These are phyloP conservation scores for Bombycilla garrulus DNA, from an alignment of 2,113 vertebrate species.

Conservation along the genomic window DNA sequence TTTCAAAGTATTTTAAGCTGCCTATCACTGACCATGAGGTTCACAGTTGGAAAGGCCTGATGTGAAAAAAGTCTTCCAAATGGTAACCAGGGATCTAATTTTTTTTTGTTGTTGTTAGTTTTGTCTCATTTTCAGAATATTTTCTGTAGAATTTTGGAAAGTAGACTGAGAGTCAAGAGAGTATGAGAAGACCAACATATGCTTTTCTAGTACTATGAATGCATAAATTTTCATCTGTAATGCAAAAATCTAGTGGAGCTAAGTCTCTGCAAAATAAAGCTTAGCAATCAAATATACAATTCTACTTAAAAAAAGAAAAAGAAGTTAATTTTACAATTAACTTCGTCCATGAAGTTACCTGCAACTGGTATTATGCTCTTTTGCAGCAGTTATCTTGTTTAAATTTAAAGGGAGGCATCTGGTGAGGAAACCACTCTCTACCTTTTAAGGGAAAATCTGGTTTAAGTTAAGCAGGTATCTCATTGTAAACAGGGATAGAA, in stretches of 20 bases:
- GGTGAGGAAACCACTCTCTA: not conserved
- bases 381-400: not conserved
- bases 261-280: not conserved
- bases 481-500: not conserved
- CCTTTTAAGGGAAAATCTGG: not conserved
- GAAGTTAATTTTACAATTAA: not conserved
- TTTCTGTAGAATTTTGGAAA: not conserved
- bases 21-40: not conserved
- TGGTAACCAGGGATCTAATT: not conserved
- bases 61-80: not conserved
- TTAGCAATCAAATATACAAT: not conserved
- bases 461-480: not conserved
- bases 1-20: slow-evolving; percentile 46
- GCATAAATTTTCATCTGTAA: not conserved
- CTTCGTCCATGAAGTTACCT: not conserved
- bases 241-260: not conserved
- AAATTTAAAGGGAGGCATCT: not conserved
- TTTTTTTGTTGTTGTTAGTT: not conserved
- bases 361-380: not conserved
- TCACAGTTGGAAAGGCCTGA: not conserved
- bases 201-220: not conserved
- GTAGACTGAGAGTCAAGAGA: not conserved
- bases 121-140: not conserved
- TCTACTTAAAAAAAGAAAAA: not conserved
- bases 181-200: not conserved